Percentiles rank a stretch among this genome's conserved stretches.
Conservation (phyloP, 2,888 invertebrate genomes). For the Teinopalpus imperialis region DNA sequence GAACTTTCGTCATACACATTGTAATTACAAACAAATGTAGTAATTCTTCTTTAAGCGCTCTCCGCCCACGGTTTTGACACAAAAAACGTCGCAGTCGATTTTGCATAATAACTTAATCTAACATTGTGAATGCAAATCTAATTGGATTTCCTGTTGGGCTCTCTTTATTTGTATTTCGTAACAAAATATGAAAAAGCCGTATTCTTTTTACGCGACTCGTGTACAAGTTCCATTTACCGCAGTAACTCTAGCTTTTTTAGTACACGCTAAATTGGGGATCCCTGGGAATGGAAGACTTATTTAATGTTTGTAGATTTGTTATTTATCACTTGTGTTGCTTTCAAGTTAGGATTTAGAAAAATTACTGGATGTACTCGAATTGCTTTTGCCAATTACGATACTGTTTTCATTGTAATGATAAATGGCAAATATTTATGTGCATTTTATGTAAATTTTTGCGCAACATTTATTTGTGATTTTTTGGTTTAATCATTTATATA, state of each 20-base stretch:
- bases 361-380: too few relatives aligned
- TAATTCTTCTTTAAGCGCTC: slow-evolving; percentile 32
- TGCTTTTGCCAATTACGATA: too few relatives aligned
- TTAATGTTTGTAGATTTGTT: not conserved
- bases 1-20: not conserved
- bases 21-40: slow-evolving; percentile 20
- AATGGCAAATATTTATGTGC: too few relatives aligned
- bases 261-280: not conserved
- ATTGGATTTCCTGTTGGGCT: slow-evolving; percentile 65
- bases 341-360: not conserved
- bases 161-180: slow-evolving; percentile 43
- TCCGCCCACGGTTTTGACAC: slow-evolving; percentile 41
- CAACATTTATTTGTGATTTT: too few relatives aligned
- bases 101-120: slow-evolving; percentile 74
- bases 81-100: slow-evolving; percentile 64
- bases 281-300: not conserved
- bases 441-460: too few relatives aligned
- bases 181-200: slow-evolving; percentile 36
- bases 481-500: too few relatives aligned
- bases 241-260: slow-evolving; percentile 23
- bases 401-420: too few relatives aligned
- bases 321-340: not conserved
- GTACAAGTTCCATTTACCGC: slow-evolving; percentile 13
- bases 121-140: slow-evolving; percentile 55
- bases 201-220: slow-evolving; percentile 13